Evolutionary conservation across 2,113 vertebrate genomes (phyloP), one percentile per base, ranked within the genome.

Genomic region (Ophthalmolycus amberensis): DNA sequence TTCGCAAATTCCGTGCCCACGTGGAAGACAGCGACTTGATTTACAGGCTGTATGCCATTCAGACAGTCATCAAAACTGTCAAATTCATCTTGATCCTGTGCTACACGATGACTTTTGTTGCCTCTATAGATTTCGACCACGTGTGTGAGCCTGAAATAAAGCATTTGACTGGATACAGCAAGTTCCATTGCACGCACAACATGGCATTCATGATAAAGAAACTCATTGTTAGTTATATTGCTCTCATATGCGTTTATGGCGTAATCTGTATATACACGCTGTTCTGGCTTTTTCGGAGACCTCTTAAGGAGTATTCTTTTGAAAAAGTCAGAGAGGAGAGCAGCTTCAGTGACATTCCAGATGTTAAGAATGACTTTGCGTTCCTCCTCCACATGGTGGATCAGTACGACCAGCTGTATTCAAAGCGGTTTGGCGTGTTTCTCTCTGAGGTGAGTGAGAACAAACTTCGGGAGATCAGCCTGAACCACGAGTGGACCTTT

Each of bases 351-450:
- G 98, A 99, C 88, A 99, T 99, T 89, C 98, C 98, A 0, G 98
- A 99, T 66, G 98, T 99, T 40, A 99, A 99, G 90, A 99, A 99
- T 0, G 98, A 99, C 86, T 99, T 99, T 95, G 98, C 98, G 0
- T 99, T 99, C 86, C 97, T 99, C 42, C 95, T 99, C 68, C 98
- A 99, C 90, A 99, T 99, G 98, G 98, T 99, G 0, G 98, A 99
- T 90, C 98, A 99, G 85, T 99, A 99, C 0, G 98, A 99, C 86
- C 97, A 99, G 87, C 93, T 99, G 42, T 99, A 99, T 65, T 99
- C 98, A 0, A 99, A 99, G 88, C 95, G 98, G 3, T 99, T 99
- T 6, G 98, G 97, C 2, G 97, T 99, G 84, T 99, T 99, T 81
- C 91, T 99, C 58, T 99, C 98, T 0, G 98, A 99, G 91, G 98